Evolutionary conservation across 2,113 vertebrate genomes (phyloP).

Genomic region (Nothoprocta perdicaria): DNA sequence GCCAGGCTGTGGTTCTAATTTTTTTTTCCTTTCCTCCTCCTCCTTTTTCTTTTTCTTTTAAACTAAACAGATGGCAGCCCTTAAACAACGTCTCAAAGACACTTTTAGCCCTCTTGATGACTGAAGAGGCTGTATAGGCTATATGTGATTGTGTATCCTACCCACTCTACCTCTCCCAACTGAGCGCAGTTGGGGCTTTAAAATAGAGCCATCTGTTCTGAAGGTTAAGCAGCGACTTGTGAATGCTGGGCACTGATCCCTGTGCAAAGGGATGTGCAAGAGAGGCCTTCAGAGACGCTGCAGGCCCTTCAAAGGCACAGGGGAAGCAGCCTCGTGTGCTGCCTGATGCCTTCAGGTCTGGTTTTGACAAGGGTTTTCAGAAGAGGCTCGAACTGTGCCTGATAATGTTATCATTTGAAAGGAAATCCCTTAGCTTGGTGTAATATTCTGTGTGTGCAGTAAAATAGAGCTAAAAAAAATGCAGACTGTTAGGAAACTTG

Average conservation of each 20-base stretch:
- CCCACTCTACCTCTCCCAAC: background rate
- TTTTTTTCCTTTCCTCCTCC: no score
- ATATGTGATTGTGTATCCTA: background rate
- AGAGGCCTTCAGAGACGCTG: background rate
- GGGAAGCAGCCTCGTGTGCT: background rate
- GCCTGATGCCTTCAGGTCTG: background rate
- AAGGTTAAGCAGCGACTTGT: background rate
- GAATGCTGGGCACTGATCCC: background rate
- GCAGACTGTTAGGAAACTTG: background rate
- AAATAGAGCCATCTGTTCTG: background rate
- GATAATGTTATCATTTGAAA: background rate
- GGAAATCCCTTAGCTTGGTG: background rate
- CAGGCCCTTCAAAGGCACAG: background rate
- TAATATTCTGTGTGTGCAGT: background rate
- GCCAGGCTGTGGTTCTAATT: no score
- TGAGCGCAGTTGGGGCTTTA: background rate
- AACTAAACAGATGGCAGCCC: background rate
- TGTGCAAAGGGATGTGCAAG: background rate
- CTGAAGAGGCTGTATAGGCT: background rate
- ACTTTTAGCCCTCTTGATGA: background rate
- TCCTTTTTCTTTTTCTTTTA: background rate
- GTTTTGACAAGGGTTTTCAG: background rate
- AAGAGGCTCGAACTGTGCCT: background rate
- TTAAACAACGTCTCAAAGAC: background rate
- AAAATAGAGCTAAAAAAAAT: background rate